These are phyloP conservation scores for Formica exsecta DNA, from an alignment of 1,140 invertebrate species.

Conservation along the genomic window DNA sequence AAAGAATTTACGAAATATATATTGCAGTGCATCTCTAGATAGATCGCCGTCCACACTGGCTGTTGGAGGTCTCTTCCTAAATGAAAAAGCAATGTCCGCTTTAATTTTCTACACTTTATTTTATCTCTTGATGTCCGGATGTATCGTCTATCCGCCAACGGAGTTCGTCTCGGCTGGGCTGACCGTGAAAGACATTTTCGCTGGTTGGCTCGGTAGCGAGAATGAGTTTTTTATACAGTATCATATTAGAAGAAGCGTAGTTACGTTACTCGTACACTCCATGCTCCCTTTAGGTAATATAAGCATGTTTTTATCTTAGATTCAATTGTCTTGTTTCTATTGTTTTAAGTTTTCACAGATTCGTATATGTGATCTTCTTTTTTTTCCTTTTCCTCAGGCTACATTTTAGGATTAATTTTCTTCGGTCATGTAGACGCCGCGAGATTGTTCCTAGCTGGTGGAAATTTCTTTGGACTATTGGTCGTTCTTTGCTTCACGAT, in stretches of 20 bases:
- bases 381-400: conserved; percentile 83
- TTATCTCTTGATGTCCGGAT: conserved; percentile 90
- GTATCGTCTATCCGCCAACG: conserved; percentile 91
- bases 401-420: conserved; percentile 87
- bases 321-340: neutral
- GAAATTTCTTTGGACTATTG: conserved; percentile 82
- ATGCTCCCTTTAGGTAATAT: conserved; percentile 89
- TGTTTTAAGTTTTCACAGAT: neutral
- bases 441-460: conserved; percentile 82
- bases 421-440: conserved; percentile 85
- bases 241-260: conserved; percentile 90
- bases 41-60: neutral
- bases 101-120: conserved; percentile 89
- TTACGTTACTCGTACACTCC: conserved; percentile 90
- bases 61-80: neutral
- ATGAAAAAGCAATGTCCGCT: conserved; percentile 63
- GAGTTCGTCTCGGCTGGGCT: conserved; percentile 92
- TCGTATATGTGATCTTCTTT: conserved; percentile 8
- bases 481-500: conserved; percentile 81
- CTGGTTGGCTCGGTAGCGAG: conserved; percentile 89
- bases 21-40: neutral
- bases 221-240: conserved; percentile 90
- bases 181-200: conserved; percentile 90
- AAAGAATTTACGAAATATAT: neutral
- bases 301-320: conserved; percentile 2